phyloP scores from a whole-genome alignment of 1,140 invertebrate species.

The Apis laboriosa region DNA sequence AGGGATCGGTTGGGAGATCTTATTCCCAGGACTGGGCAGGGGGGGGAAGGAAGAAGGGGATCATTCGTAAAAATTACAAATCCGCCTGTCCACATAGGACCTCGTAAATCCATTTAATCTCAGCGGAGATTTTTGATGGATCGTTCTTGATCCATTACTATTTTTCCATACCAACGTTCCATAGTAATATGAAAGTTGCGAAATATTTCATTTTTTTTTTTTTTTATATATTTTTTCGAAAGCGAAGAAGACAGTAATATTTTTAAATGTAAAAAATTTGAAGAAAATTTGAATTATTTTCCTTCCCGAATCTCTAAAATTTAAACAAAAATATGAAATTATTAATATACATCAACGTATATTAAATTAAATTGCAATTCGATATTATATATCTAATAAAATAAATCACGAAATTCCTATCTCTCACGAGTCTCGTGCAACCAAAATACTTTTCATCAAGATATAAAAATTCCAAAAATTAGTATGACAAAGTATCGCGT shows the following conservation, averaged over 20 bases:
- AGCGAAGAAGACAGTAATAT: too few species aligned
- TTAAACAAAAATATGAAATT: too few species aligned
- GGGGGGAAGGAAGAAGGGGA: accelerated
- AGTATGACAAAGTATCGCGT: too few species aligned
- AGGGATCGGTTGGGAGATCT: not conserved
- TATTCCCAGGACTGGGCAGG: not conserved
- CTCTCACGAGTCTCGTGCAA: not conserved
- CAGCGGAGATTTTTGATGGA: not conserved
- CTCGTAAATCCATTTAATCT: constrained; percentile 1
- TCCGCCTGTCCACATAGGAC: not conserved
- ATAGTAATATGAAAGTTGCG: not conserved
- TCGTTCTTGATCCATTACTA: not conserved
- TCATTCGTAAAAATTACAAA: not conserved
- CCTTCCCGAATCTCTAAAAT: not conserved
- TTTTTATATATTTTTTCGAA: too few species aligned
- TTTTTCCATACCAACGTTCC: not conserved
- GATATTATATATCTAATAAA: not conserved
- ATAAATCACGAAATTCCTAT: not conserved
- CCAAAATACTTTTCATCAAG: not conserved
- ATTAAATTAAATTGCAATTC: not conserved
- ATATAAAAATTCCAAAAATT: not conserved
- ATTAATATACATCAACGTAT: too few species aligned
- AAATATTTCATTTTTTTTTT: not conserved
- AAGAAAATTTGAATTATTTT: not conserved
- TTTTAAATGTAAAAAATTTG: too few species aligned